Base-by-base conservation (phyloP, 2,888 invertebrate genomes). In the Tetropium fuscum region DNA sequence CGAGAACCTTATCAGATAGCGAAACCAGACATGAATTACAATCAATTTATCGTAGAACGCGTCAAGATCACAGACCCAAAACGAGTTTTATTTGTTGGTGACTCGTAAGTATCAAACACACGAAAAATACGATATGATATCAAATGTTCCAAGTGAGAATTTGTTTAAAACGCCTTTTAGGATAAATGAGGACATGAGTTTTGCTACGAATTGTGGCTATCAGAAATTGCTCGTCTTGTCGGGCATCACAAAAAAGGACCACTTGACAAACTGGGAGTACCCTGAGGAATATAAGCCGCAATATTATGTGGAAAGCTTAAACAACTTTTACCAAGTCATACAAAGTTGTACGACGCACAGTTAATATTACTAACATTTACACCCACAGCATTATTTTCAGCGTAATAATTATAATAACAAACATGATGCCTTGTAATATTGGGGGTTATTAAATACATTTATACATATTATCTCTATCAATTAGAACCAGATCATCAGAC, bases 71-170 rank as follows among this genome's bases (percentile, higher is more conserved):
- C 78, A 0, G 84, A 91, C 64, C 86, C 92, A 0, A 81, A 83
- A 13, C 83, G 89, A 59, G 89, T 91, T 0, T 81, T 95, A 13
- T 94, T 95, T 84, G 88, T 95, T 72, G 95, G 95, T 32, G 95
- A 95, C 77, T 89, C 91, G 87, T 90, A 77, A 83, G 84, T 83
- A 34, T 43, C n/a, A n/a, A n/a, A n/a, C n/a, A n/a, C n/a, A n/a
- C n/a, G n/a, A n/a, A n/a, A n/a, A n/a, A n/a, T n/a, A n/a, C n/a
- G n/a, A n/a, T n/a, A n/a, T n/a, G n/a, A n/a, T n/a, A n/a, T n/a
- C n/a, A n/a, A n/a, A n/a, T n/a, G n/a, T n/a, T n/a, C n/a, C n/a
- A n/a, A n/a, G n/a, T n/a, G n/a, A n/a, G n/a, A n/a, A n/a, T n/a
- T n/a, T n/a, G n/a, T n/a, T n/a, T n/a, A n/a, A n/a, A n/a, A n/a